These are phyloP conservation scores for Fistularia tabacaria DNA, from an alignment of 2,797 vertebrate genomes.

Conservation along the genomic window DNA sequence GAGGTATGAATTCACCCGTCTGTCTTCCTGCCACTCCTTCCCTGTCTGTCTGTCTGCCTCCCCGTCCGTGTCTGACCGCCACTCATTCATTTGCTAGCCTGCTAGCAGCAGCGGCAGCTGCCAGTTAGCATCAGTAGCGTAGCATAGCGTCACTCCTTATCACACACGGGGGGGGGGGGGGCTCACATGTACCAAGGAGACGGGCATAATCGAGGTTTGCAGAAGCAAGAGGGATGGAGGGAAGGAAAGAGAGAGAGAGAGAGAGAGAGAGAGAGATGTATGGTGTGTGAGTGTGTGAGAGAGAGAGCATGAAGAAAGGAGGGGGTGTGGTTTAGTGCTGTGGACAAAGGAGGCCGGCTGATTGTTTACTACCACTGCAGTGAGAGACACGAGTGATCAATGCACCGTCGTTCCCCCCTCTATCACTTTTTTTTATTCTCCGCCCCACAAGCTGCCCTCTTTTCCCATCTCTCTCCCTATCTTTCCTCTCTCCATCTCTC, in stretches of 20 bases:
- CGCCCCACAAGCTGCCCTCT: not conserved
- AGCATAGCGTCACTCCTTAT: slow-evolving; percentile 24
- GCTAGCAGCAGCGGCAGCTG: slow-evolving; percentile 28
- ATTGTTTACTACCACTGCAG: slow-evolving; percentile 77
- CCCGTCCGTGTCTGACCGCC: not conserved
- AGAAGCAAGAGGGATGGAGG: slow-evolving; percentile 7
- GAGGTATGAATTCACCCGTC: slow-evolving; percentile 41
- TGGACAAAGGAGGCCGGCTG: slow-evolving; percentile 78
- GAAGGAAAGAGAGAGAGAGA: slow-evolving; percentile 6
- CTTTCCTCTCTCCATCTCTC: not conserved
- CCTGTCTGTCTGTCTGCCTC: not conserved
- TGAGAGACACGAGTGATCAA: slow-evolving; percentile 36
- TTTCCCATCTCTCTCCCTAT: not conserved
- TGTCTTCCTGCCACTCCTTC: not conserved
- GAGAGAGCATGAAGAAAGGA: slow-evolving; percentile 71
- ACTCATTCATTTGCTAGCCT: slow-evolving; percentile 24
- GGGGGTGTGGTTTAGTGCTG: slow-evolving; percentile 76
- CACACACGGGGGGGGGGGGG: not conserved
- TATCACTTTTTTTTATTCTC: slow-evolving; percentile 10
- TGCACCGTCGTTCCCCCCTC: slow-evolving; percentile 20
- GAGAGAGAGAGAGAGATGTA: slow-evolving; percentile 17
- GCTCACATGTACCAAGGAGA: slow-evolving; percentile 1
- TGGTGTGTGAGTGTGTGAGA: too few relatives aligned
- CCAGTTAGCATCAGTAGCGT: slow-evolving; percentile 46
- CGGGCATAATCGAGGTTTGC: slow-evolving; percentile 1